Percentiles rank a stretch among this genome's conserved stretches.
Conservation (phyloP, 2,797 vertebrate species). For the Coreius guichenoti region DNA sequence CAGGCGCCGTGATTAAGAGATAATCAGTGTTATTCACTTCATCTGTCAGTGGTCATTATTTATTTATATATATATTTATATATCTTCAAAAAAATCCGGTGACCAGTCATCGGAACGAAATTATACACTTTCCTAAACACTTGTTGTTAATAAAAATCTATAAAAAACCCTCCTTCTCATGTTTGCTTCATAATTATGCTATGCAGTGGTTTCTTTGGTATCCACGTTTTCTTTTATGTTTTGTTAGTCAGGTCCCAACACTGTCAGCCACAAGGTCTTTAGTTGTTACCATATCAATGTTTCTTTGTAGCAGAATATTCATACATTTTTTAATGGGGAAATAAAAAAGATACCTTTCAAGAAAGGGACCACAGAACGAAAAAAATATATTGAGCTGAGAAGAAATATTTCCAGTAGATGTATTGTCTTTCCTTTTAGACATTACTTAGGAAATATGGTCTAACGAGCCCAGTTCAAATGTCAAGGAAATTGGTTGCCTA, state of each 20-base stretch:
- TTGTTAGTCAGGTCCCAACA: not conserved
- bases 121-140: no score
- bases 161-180: no score
- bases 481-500: not conserved
- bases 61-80: no score
- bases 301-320: constrained; percentile 23
- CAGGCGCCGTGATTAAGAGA: no score
- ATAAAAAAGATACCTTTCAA: constrained; percentile 29
- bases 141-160: no score
- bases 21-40: no score
- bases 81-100: no score
- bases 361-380: not conserved
- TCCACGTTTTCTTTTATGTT: no score
- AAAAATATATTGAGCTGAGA: constrained; percentile 30
- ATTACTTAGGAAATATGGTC: not conserved
- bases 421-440: constrained; percentile 3
- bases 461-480: not conserved
- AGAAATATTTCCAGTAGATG: constrained; percentile 9
- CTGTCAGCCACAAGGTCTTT: not conserved
- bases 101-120: no score
- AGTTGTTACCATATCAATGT: constrained; percentile 15
- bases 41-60: no score
- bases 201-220: no score
- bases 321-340: constrained; percentile 46
- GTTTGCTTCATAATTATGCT: no score